phyloP scores from a whole-genome alignment of 2,113 vertebrate species.

The Pholis gunnellus region DNA sequence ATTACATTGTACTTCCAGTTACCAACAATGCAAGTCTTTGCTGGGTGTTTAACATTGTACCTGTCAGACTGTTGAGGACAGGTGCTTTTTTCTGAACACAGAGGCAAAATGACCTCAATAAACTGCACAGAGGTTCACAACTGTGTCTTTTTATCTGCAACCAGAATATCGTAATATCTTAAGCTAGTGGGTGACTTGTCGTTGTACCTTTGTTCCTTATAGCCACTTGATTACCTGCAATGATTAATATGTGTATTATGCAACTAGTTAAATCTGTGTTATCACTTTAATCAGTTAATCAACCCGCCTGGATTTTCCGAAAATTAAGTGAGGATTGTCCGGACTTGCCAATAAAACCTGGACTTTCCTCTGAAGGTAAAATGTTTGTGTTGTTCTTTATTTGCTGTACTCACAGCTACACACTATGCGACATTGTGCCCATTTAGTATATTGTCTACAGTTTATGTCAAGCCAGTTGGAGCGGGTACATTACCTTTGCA shows the following conservation, averaged over 20 bases:
- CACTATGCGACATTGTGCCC: background rate
- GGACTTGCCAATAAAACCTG: background rate
- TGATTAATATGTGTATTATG: background rate
- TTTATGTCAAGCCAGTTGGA: background rate
- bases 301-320: background rate
- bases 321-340: background rate
- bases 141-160: background rate
- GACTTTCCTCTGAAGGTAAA: background rate
- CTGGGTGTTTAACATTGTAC: conserved; percentile 36
- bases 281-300: background rate
- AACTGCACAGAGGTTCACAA: background rate
- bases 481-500: background rate
- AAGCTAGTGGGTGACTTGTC: background rate
- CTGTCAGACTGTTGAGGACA: conserved; percentile 53
- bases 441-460: background rate
- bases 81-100: conserved; percentile 22
- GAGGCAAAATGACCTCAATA: background rate
- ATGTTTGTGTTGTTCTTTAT: background rate
- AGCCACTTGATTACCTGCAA: background rate
- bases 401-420: background rate
- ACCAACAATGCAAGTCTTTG: conserved; percentile 41
- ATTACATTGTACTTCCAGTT: conserved; percentile 23
- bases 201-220: background rate
- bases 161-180: background rate
- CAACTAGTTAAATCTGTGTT: background rate